Conservation (phyloP, 1,140 invertebrate genomes). For the Dreissena rostriformis region DNA sequence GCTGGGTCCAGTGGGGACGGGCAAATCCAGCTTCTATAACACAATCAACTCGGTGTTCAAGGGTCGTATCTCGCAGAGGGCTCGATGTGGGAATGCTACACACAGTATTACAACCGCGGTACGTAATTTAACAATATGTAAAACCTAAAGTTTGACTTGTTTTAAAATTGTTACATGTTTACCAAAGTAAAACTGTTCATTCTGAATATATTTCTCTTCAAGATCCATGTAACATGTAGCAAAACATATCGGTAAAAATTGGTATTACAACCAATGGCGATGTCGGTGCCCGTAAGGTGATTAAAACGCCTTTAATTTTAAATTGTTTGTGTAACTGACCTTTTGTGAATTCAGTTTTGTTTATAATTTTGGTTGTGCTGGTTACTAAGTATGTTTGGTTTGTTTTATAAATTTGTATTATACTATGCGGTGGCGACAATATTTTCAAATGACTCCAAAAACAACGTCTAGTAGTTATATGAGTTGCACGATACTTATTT, state of each 20-base stretch:
- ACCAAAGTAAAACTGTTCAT: not conserved
- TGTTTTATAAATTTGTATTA: not conserved
- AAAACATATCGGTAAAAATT: not conserved
- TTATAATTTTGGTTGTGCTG: not conserved
- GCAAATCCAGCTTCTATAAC: conserved; percentile 62
- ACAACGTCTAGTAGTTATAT: not conserved
- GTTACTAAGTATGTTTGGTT: not conserved
- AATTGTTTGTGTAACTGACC: no score
- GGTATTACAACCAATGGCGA: not conserved
- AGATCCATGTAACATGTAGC: not conserved
- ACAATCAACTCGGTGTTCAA: conserved; percentile 57
- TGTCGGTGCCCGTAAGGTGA: not conserved
- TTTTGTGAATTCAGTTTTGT: no score
- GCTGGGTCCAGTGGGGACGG: conserved; percentile 54
- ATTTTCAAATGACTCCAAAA: not conserved
- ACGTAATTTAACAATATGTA: conserved; percentile 1
- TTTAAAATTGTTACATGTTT: not conserved
- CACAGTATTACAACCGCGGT: conserved; percentile 60
- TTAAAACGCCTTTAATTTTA: no score
- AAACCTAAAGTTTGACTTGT: not conserved
- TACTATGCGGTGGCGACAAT: not conserved
- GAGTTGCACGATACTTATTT: not conserved
- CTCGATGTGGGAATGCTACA: conserved; percentile 40
- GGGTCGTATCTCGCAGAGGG: conserved; percentile 41
- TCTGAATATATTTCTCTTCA: not conserved